Evolutionary conservation across 2,113 vertebrate species (phyloP).

Genomic region (Pachypanchax playfairii): DNA sequence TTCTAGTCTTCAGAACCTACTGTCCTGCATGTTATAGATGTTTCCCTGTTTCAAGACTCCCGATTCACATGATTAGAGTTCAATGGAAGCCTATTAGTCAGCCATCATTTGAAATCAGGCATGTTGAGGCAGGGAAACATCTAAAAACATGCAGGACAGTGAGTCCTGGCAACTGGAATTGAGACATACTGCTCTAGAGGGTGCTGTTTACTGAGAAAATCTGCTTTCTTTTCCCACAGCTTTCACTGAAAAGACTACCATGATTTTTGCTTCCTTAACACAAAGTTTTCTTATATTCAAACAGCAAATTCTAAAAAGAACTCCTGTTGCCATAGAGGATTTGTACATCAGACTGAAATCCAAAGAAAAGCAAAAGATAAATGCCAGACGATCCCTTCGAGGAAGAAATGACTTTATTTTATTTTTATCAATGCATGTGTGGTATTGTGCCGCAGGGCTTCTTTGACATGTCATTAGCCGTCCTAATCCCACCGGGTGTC

Average conservation of each 20-base stretch:
- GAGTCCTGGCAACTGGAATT: too few species aligned
- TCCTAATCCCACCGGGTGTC: constrained; percentile 41
- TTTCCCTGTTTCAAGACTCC: too few species aligned
- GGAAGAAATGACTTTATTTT: neutral
- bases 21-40: too few species aligned
- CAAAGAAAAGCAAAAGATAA: neutral
- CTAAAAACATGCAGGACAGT: too few species aligned
- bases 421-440: constrained; percentile 28
- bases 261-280: neutral
- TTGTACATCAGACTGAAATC: neutral
- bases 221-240: constrained; percentile 7
- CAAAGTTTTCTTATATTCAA: neutral
- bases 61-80: too few species aligned
- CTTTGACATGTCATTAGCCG: constrained; percentile 32
- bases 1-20: too few species aligned
- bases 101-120: too few species aligned
- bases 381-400: neutral
- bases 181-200: constrained; percentile 68
- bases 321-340: neutral
- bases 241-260: neutral
- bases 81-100: too few species aligned
- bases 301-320: neutral
- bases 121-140: too few species aligned
- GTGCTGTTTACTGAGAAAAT: constrained; percentile 73
- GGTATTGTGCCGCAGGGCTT: constrained; percentile 55